Evolutionary conservation across 2,797 vertebrate genomes (phyloP).

Genomic region (Paramormyrops hopkinsi): DNA sequence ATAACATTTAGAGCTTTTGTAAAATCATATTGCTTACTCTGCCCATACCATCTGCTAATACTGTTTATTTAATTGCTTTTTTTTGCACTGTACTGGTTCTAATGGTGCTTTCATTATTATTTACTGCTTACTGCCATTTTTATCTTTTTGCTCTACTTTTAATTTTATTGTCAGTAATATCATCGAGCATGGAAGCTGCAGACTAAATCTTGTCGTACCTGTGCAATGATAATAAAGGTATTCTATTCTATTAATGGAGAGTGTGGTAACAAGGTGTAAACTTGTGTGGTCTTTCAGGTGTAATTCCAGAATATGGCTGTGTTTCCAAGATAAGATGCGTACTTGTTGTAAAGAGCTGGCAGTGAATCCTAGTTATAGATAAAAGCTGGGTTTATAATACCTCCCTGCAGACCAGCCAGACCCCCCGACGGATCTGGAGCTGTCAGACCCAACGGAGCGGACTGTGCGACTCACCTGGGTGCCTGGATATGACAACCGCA

Average conservation of each 20-base stretch:
- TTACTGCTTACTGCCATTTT: background rate
- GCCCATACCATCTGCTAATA: background rate
- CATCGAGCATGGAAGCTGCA: background rate
- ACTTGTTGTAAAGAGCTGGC: background rate
- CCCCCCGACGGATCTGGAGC: constrained; percentile 77
- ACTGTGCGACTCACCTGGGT: constrained; percentile 84
- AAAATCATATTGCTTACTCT: background rate
- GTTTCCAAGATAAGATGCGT: background rate
- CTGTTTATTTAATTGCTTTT: background rate
- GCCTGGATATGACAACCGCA: constrained; percentile 85
- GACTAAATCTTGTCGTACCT: background rate
- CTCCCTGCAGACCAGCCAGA: constrained; percentile 74
- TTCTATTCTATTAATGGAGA: background rate
- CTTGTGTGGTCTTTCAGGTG: background rate
- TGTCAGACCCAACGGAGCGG: constrained; percentile 83
- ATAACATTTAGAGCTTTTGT: background rate
- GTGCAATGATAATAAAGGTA: background rate
- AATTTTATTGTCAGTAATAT: background rate
- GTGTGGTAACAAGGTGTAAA: background rate
- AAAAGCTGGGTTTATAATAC: background rate
- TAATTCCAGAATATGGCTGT: background rate
- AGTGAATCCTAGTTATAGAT: background rate
- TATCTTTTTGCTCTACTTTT: background rate
- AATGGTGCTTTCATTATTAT: background rate
- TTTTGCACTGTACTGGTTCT: background rate